These are phyloP conservation scores for Neoaliturus tenellus DNA, from an alignment of 2,888 invertebrate species.

Conservation along the genomic window DNA sequence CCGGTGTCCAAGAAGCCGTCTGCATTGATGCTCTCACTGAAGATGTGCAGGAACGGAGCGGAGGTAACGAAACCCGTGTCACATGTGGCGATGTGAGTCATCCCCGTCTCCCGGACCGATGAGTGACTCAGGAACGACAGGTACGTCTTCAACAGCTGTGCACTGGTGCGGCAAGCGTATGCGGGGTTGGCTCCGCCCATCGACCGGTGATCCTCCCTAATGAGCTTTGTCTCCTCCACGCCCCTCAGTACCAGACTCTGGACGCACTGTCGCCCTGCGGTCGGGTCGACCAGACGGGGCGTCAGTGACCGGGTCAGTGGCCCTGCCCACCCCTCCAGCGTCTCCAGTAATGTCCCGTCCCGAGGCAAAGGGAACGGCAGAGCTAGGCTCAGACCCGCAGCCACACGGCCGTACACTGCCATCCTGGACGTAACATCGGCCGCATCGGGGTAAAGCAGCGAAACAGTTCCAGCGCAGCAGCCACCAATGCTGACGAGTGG, in stretches of 20 bases:
- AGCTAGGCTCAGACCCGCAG: conserved; percentile 82
- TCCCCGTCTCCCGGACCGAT: too few relatives aligned
- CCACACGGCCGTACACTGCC: conserved; percentile 83
- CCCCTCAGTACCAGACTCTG: conserved; percentile 32
- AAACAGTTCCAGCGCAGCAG: conserved; percentile 89
- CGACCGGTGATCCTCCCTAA: conserved; percentile 32
- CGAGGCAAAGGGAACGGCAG: conserved; percentile 88
- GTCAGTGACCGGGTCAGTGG: conserved; percentile 83
- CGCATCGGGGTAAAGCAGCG: conserved; percentile 81
- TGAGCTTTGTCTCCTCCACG: conserved; percentile 32
- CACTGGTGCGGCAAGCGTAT: conserved; percentile 77
- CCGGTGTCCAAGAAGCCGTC: conserved; percentile 4
- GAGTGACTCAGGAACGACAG: conserved; percentile 81
- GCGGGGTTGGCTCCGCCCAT: conserved; percentile 60
- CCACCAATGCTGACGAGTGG: conserved; percentile 89
- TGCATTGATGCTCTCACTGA: conserved; percentile 73
- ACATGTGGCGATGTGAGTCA: conserved; percentile 79
- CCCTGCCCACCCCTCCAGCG: conserved; percentile 81
- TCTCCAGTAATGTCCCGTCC: conserved; percentile 80
- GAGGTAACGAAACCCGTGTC: conserved; percentile 73
- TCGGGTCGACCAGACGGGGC: conserved; percentile 73
- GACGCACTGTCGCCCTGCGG: neutral
- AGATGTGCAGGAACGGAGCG: conserved; percentile 86
- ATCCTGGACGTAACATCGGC: conserved; percentile 72
- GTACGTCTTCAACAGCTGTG: conserved; percentile 83